A percentile compares a stretch with the other conserved stretches of the same genome.
Conservation (phyloP, 2,797 vertebrate species). For the Dryobates pubescens region DNA sequence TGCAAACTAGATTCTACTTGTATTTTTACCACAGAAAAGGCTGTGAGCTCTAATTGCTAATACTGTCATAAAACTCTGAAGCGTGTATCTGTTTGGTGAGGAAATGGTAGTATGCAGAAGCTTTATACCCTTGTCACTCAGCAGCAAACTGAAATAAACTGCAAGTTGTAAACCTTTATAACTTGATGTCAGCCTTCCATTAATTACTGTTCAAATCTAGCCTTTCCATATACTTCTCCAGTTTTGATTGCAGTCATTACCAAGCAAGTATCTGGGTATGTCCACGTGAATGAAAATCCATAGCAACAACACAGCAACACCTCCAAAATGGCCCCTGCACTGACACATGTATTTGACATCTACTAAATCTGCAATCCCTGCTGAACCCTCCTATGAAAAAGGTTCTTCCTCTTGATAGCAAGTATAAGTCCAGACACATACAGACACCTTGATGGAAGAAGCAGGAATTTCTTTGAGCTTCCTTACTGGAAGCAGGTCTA, state of each 20-base stretch:
- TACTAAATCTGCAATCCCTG: background rate
- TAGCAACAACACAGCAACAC: background rate
- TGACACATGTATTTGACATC: rapidly evolving
- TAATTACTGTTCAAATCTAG: background rate
- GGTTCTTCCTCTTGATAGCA: background rate
- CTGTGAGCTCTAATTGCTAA: background rate
- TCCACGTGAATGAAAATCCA: background rate
- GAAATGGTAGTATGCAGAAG: background rate
- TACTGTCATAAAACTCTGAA: background rate
- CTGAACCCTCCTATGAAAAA: background rate
- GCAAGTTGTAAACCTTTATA: background rate
- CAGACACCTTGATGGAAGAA: background rate
- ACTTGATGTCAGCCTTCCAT: background rate
- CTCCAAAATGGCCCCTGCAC: background rate
- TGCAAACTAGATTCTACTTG: background rate
- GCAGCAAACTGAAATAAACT: background rate
- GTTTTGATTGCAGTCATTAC: background rate
- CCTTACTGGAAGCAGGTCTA: background rate
- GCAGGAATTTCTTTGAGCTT: background rate
- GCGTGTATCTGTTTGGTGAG: background rate
- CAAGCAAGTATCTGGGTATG: background rate
- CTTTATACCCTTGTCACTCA: background rate
- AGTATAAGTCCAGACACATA: background rate
- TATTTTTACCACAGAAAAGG: background rate
- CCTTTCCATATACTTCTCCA: background rate